Evolutionary conservation across 1,140 invertebrate genomes (phyloP).

Genomic region (Portunus trituberculatus): DNA sequence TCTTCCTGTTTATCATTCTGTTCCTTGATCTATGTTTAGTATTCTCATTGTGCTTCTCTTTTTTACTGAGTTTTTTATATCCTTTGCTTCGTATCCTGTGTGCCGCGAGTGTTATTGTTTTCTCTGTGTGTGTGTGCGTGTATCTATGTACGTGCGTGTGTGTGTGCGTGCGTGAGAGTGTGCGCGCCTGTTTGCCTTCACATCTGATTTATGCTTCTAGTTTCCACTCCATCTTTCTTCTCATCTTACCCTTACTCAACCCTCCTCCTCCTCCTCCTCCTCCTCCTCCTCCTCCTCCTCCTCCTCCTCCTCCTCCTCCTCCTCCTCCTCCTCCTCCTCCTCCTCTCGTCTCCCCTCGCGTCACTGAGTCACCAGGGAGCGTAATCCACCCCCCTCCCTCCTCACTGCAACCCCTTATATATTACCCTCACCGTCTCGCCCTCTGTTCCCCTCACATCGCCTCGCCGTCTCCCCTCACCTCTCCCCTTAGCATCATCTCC

Average conservation of each 20-base stretch:
- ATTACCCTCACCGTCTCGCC: conserved; percentile 18
- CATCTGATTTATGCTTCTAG: conserved; percentile 5
- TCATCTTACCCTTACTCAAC: neutral
- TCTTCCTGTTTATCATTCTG: too few relatives aligned
- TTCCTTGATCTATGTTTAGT: neutral
- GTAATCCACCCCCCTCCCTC: neutral
- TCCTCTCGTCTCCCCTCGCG: neutral
- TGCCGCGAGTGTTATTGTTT: neutral
- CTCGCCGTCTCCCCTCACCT: neutral
- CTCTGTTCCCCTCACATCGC: neutral
- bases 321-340: neutral
- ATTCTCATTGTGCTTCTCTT: neutral
- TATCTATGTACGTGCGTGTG: conserved; percentile 32
- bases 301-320: neutral
- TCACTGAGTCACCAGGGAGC: conserved; percentile 9
- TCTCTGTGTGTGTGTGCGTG: conserved; percentile 29
- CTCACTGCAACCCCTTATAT: neutral
- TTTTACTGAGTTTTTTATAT: neutral
- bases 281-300: neutral
- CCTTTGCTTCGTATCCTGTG: too few relatives aligned
- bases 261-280: neutral
- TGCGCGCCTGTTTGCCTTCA: neutral
- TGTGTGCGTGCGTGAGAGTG: conserved; percentile 32
- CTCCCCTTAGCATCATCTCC: neutral
- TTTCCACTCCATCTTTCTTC: conserved; percentile 22